Evolutionary conservation across 2,113 vertebrate species (phyloP), one percentile per base, ranked within the genome.

Genomic region (Speoplatyrhinus poulsoni): DNA sequence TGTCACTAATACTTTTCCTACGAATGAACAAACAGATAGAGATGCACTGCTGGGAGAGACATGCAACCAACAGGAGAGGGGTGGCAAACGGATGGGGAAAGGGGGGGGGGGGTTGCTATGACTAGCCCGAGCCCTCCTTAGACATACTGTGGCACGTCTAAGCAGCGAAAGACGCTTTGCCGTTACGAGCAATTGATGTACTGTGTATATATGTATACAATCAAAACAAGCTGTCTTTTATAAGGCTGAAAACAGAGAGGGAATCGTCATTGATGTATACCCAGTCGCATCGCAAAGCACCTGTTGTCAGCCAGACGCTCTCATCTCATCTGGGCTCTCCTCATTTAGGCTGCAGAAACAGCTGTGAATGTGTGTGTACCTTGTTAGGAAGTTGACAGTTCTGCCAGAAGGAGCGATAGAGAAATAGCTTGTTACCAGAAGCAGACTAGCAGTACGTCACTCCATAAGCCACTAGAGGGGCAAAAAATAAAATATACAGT

Each of bases 21-120:
- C 84, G 86, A 88, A 86, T 84, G 86, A 86, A 82, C 76, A 82
- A 82, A 85, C 76, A 69, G 80, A 85, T 75, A 85, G 65, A 84
- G 81, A 88, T 82, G 77, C 70, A 65, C 67, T 73, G 72, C 56
- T 66, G 67, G 80, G 67, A 83, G 36, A 41, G 36, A 41, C 36
- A 41, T 41, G 36, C 36, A 41, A 41, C 36, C 36, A 41, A 41
- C 36, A 6, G 36, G 36, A 1, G 57, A 12, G 17, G 49, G 55
- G 55, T 16, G 9, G 55, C 13, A 15, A 15, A 5, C 16, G 2
- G 36, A 8, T 5, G 36, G 65, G 78, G 77, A 71, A 46, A 19
- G 36, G 69, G 63, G 72, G 13, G 3, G 49, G 49, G 13, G 49
- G 13, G 49, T 69, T 76, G 80, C 58, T 65, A 89, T 26, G 79